These are phyloP conservation scores for Aspidiotus destructor DNA, from an alignment of 2,888 invertebrate species.

Conservation along the genomic window DNA sequence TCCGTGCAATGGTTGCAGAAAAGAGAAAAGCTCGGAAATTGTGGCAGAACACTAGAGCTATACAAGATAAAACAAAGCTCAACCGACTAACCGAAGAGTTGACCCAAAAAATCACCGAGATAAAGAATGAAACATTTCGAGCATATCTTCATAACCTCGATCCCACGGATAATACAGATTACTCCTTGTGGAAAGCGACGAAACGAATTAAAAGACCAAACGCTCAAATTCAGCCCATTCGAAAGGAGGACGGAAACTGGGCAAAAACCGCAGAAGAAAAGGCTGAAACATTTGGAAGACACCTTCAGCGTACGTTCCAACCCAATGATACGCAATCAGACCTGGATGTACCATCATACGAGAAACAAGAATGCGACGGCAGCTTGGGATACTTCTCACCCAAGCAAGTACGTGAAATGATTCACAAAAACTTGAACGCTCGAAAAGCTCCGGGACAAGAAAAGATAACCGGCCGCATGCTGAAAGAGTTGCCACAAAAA, in stretches of 20 bases:
- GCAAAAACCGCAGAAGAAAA: slow-evolving; percentile 36
- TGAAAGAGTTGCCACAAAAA: too few relatives aligned
- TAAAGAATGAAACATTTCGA: not conserved
- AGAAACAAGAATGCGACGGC: too few relatives aligned
- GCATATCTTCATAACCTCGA: not conserved
- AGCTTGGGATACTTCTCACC: too few relatives aligned
- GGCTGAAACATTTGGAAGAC: slow-evolving; percentile 36
- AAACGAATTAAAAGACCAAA: slow-evolving; percentile 35
- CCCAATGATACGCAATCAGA: too few relatives aligned
- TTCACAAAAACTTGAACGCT: too few relatives aligned
- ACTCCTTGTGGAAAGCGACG: slow-evolving; percentile 38
- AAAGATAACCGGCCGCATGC: too few relatives aligned
- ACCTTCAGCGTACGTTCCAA: too few relatives aligned
- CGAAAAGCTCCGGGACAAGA: too few relatives aligned
- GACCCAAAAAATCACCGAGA: not conserved
- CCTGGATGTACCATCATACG: too few relatives aligned
- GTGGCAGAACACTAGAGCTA: not conserved
- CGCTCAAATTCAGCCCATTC: slow-evolving; percentile 34
- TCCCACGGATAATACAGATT: slow-evolving; percentile 34
- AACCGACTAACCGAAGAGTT: not conserved
- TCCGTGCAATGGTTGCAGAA: slow-evolving; percentile 5
- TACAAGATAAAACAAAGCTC: not conserved
- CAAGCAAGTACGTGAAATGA: too few relatives aligned
- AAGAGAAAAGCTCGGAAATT: not conserved
- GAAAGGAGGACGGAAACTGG: slow-evolving; percentile 35